A percentile compares a stretch with the other conserved stretches of the same genome.
These are phyloP conservation scores for Crotophaga sulcirostris DNA, from an alignment of 2,113 vertebrate genomes.

Conservation along the genomic window DNA sequence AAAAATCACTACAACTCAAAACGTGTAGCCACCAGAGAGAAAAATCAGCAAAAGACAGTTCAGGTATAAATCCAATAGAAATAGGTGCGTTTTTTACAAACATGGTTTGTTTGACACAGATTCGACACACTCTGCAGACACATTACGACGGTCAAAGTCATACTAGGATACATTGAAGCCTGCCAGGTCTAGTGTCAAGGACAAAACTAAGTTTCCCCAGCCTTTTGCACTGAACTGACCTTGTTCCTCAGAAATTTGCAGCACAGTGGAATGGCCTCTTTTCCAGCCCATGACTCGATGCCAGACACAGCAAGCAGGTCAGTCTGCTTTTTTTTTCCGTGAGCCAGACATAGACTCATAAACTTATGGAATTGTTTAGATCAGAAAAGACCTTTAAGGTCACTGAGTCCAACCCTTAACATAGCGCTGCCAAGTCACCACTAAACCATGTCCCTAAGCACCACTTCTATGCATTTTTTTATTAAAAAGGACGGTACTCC, in stretches of 20 bases:
- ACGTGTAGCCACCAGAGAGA: background rate
- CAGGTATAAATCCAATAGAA: background rate
- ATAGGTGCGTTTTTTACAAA: background rate
- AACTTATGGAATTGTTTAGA: too few species aligned
- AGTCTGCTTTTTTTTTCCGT: background rate
- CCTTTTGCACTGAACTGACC: background rate
- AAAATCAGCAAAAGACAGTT: background rate
- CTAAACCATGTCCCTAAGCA: too few species aligned
- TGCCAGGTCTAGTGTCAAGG: background rate
- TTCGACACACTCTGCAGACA: background rate
- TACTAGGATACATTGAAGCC: background rate
- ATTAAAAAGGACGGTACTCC: too few species aligned
- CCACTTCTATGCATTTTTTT: too few species aligned
- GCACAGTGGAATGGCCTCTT: background rate
- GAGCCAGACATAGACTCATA: background rate
- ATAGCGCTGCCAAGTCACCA: too few species aligned
- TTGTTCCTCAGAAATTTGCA: background rate
- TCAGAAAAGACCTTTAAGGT: too few species aligned
- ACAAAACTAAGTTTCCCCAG: background rate
- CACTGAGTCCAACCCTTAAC: too few species aligned
- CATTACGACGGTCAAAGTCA: background rate
- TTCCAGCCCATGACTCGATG: background rate
- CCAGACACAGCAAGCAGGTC: background rate
- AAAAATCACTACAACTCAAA: background rate
- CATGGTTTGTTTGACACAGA: fast-evolving